Base-by-base conservation (phyloP, 2,797 vertebrate species). In the Hipposideros larvatus region DNA sequence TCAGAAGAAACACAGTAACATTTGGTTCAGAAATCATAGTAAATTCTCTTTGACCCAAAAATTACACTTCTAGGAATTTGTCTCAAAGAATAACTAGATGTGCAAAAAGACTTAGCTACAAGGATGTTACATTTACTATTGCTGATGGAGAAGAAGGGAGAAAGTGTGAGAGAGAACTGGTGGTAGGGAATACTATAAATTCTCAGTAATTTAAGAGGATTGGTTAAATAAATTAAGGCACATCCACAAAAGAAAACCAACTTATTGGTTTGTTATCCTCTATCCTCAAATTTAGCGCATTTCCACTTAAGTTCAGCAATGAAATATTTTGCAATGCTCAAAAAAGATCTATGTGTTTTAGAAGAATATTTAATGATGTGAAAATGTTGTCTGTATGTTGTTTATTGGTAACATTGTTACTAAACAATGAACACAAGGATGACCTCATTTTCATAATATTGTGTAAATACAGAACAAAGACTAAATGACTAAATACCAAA, bases 391-490 rank as follows among this genome's bases (percentile, higher is more conserved):
- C 28, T 43, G 4, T 70, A 22, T 95, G 48, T 92, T 51, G 31
- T 80, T 97, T 95, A 71, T 43, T 94, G 48, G 34, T 85, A 79
- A 87, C 26, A 16, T 87, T 95, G 22, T 82, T 90, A 66, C 19
- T 86, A 93, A 93, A 75, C 21, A 87, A 59, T 51, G 93, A 73
- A 43, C 19, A 78, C 4, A 93, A 91, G 24, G 21, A 46, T 83
- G 21, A 61, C 84, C 24, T 97, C 16, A 89, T 93, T 95, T 94
- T 95, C 51, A 63, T 88, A 59, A 37, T 21, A 66, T 84, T 59
- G 53, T 75, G 3, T 63, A 71, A 87, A 84, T 78, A 61, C 57
- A 95, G 48, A 88, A 79, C 77, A 93, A 83, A 95, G 41, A 75
- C 18, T 51, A 74, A 41, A 16, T 82, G 24, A 65, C 77, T 75